Evolutionary conservation across 23 tunicate genomes (phyloP).

Genomic region (Halocynthia roretzi): DNA sequence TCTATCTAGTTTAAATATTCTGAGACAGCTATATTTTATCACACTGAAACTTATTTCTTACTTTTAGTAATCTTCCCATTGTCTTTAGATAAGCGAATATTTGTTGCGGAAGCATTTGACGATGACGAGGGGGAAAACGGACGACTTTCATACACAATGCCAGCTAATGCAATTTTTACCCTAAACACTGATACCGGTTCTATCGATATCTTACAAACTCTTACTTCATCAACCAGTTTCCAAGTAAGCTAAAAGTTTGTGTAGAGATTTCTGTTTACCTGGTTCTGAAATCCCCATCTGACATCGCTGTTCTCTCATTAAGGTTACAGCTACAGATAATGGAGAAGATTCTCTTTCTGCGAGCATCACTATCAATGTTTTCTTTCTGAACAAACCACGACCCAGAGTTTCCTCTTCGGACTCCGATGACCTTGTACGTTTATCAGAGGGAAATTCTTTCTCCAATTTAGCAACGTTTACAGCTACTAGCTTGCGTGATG

Average conservation of each 20-base stretch:
- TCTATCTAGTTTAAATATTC: not conserved
- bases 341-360: no score
- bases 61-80: not conserved
- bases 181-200: not conserved
- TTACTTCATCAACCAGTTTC: not conserved
- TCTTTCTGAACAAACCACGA: no score
- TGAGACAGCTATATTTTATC: not conserved
- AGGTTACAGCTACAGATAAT: no score
- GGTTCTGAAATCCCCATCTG: no score
- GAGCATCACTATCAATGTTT: no score
- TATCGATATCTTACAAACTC: not conserved
- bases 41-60: no score
- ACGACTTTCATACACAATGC: not conserved
- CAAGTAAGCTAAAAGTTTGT: not conserved
- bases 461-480: not conserved
- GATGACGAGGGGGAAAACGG: slow-evolving; percentile 17
- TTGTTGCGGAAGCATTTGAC: slow-evolving; percentile 21
- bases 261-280: no score
- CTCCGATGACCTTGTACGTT: no score
- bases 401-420: no score
- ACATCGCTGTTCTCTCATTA: no score
- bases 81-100: not conserved
- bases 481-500: not conserved
- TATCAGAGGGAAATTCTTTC: no score
- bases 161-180: not conserved